phyloP scores from a whole-genome alignment of 2,888 invertebrate genomes.

The Lamproptera curius region DNA sequence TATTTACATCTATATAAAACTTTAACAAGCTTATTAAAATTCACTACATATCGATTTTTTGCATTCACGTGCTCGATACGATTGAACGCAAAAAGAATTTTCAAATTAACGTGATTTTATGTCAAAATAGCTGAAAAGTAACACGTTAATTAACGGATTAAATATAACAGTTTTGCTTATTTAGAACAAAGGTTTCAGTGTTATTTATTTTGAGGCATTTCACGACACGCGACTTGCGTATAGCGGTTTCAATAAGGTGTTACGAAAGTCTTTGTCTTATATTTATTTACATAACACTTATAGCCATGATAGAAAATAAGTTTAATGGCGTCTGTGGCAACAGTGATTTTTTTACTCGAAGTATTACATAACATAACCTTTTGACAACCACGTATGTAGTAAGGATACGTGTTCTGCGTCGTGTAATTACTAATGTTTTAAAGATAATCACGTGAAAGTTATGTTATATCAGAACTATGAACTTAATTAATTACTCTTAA shows the following conservation, averaged over 20 bases:
- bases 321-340: slow-evolving; percentile 19
- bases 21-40: too few relatives aligned
- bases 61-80: too few relatives aligned
- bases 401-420: not conserved
- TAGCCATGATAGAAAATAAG: slow-evolving; percentile 24
- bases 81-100: not conserved
- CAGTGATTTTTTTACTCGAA: not conserved
- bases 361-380: slow-evolving; percentile 70
- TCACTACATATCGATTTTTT: too few relatives aligned
- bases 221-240: slow-evolving; percentile 10
- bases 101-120: too few relatives aligned
- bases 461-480: not conserved
- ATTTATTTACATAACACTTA: not conserved
- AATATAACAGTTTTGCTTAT: not conserved
- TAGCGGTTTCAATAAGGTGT: too few relatives aligned
- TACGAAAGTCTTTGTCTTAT: not conserved
- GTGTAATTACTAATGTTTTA: not conserved
- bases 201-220: slow-evolving; percentile 1
- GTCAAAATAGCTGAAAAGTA: too few relatives aligned
- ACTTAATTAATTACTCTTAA: not conserved
- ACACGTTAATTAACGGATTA: too few relatives aligned
- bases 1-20: too few relatives aligned
- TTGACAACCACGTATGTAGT: slow-evolving; percentile 9
- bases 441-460: not conserved
- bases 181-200: slow-evolving; percentile 10